These are phyloP conservation scores for Netelia fuscicornis DNA, from an alignment of 2,888 invertebrate species.

Conservation along the genomic window DNA sequence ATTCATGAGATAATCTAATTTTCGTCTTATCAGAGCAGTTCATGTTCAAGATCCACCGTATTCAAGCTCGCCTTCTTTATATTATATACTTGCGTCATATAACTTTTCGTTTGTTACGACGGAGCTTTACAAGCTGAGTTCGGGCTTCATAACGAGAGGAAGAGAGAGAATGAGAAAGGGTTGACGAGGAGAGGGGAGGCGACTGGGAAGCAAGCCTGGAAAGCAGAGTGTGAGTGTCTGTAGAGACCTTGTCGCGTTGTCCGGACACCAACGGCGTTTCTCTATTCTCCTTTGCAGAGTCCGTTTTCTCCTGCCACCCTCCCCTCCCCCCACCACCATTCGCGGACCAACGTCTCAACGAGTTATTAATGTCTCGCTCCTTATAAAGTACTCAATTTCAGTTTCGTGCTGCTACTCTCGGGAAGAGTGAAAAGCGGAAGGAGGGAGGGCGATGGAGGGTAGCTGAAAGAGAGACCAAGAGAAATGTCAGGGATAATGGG, in stretches of 20 bases:
- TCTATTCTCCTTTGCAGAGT: conserved; percentile 27
- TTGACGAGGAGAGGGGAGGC: conserved; percentile 18
- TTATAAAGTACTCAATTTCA: conserved; percentile 80
- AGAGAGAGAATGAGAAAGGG: conserved; percentile 29
- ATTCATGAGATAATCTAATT: conserved; percentile 51
- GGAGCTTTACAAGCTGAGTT: conserved; percentile 43
- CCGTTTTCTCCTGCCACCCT: conserved; percentile 26
- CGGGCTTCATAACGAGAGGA: conserved; percentile 46
- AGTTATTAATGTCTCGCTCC: conserved; percentile 79
- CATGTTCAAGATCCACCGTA: conserved; percentile 42
- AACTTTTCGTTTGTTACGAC: conserved; percentile 60
- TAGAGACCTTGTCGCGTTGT: conserved; percentile 51
- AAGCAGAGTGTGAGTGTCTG: conserved; percentile 19
- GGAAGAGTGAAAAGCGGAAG: conserved; percentile 51
- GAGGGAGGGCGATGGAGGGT: neutral
- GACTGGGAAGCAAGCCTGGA: neutral
- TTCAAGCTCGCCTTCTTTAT: conserved; percentile 28
- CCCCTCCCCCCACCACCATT: neutral
- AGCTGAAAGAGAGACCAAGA: conserved; percentile 49
- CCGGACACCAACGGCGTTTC: conserved; percentile 55
- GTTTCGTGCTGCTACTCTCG: conserved; percentile 71
- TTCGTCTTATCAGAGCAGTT: conserved; percentile 48
- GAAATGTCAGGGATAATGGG: conserved; percentile 65
- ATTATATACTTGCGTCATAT: conserved; percentile 49
- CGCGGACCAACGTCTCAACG: conserved; percentile 63